Percentiles rank a stretch among this genome's conserved stretches.
These are phyloP conservation scores for Itoplectis maculator DNA, from an alignment of 2,888 invertebrate genomes.

Conservation along the genomic window DNA sequence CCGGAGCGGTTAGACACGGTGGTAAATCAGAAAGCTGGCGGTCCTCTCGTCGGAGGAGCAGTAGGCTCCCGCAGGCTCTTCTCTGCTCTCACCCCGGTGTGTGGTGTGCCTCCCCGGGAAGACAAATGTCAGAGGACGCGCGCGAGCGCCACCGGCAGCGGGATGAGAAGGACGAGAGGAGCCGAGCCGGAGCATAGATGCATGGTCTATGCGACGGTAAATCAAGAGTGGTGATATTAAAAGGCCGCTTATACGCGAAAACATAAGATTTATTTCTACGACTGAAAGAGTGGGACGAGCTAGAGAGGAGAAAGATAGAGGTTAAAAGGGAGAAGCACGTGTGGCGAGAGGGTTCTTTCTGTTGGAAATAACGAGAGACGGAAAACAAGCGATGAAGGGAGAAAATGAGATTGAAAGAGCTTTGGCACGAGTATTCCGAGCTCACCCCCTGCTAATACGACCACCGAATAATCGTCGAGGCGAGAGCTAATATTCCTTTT, in stretches of 20 bases:
- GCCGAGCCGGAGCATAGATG: constrained; percentile 72
- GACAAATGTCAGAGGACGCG: constrained; percentile 78
- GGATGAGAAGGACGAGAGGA: constrained; percentile 42
- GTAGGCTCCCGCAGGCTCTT: constrained; percentile 67
- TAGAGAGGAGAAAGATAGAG: constrained; percentile 22
- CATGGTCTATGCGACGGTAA: constrained; percentile 81
- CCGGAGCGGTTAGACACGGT: constrained; percentile 68
- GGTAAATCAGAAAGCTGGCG: constrained; percentile 75
- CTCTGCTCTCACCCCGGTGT: constrained; percentile 69
- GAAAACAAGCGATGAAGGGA: constrained; percentile 58
- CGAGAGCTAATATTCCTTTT: constrained; percentile 6
- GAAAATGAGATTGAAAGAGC: constrained; percentile 48
- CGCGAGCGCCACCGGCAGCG: constrained; percentile 45
- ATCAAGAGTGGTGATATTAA: constrained; percentile 84
- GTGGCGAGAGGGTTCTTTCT: constrained; percentile 45
- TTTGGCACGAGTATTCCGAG: constrained; percentile 69
- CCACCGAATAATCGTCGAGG: constrained; percentile 45
- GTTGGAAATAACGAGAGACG: constrained; percentile 39
- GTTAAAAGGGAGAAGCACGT: constrained; percentile 51
- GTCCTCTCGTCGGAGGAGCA: constrained; percentile 67
- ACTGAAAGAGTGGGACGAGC: constrained; percentile 56
- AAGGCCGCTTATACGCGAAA: constrained; percentile 84
- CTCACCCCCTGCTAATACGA: constrained; percentile 45
- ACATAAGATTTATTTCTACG: constrained; percentile 82
- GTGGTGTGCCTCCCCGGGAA: constrained; percentile 71